Conservation (phyloP, 2,888 invertebrate species). For the Onthophagus sagittarius region DNA sequence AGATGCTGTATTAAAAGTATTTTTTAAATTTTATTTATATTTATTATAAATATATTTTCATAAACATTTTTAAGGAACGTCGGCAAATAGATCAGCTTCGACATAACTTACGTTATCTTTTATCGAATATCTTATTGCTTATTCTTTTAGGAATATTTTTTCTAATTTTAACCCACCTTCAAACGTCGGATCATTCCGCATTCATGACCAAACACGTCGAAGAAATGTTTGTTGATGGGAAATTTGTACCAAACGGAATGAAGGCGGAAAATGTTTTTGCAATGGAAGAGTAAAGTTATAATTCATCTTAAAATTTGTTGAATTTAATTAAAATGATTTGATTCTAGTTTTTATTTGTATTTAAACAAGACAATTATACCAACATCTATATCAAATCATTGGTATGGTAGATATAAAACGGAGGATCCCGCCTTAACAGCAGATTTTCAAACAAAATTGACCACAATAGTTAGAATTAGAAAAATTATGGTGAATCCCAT, state of each 20-base stretch:
- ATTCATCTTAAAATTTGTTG: too few relatives aligned
- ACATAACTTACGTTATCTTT: not conserved
- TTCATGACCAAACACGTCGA: slow-evolving; percentile 6
- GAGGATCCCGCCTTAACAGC: slow-evolving; percentile 26
- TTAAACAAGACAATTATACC: slow-evolving; percentile 23
- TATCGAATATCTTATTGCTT: not conserved
- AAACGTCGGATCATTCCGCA: not conserved
- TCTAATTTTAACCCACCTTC: not conserved
- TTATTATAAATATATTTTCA: not conserved
- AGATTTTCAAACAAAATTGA: slow-evolving; percentile 29
- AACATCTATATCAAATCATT: slow-evolving; percentile 22
- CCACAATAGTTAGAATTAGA: slow-evolving; percentile 29
- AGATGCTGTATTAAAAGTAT: slow-evolving; percentile 1
- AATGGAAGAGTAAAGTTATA: slow-evolving; percentile 20
- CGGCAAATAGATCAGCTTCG: not conserved
- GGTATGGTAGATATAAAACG: slow-evolving; percentile 28
- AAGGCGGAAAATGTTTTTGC: slow-evolving; percentile 9
- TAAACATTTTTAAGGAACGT: not conserved
- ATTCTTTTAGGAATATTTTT: not conserved
- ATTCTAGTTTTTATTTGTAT: slow-evolving; percentile 26
- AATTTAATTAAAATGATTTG: not conserved
- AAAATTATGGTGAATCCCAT: slow-evolving; percentile 24
- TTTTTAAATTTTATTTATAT: not conserved
- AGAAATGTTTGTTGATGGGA: slow-evolving; percentile 8
- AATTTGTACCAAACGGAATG: not conserved